Base-by-base conservation (phyloP, 2,113 vertebrate species). In the Porphyrio hochstetteri region DNA sequence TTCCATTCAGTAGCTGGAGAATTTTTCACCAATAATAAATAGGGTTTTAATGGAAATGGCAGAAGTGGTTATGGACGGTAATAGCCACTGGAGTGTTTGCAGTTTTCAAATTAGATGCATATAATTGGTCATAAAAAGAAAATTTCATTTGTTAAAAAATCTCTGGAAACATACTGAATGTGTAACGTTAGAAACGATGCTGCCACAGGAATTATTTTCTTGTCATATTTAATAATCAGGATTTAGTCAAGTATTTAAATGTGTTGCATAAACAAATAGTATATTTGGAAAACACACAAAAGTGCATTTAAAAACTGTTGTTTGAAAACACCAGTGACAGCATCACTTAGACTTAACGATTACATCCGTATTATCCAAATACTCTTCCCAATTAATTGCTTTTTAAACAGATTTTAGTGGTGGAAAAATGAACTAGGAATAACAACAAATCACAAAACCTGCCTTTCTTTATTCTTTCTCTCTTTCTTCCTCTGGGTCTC, bases 81-180 rank as follows among this genome's bases (percentile, higher is more conserved):
- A 96, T 95, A 95, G 89, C 86, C 91, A 85, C 91, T 82, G 87
- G 88, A 92, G 67, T 94, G 88, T 95, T 96, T 92, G 93, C 95
- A 85, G 67, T 96, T 90, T 94, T 89, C 97, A 89, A 96, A 97
- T 97, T 86, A 92, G 71, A 94, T 91, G 80, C 63, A 65, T 79
- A 74, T 91, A 95, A 80, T 97, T 95, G 97, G 93, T 98, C 88
- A 96, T 98, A 97, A 97, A 96, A 96, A 96, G 93, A 89, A 97
- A 97, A 94, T 97, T 96, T 96, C 76, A 60, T 71, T 94, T 96
- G 86, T 96, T 96, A 95, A 95, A 46, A 92, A 97, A 93, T 93
- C 91, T 94, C 83, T 89, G 77, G 67, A 87, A 96, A 89, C 86
- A 63, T 85, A 91, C 18, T 78, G 75, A 95, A 90, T 60, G 55